These are phyloP conservation scores for Parelbella ahira DNA, from an alignment of 2,888 invertebrate genomes.

Conservation along the genomic window DNA sequence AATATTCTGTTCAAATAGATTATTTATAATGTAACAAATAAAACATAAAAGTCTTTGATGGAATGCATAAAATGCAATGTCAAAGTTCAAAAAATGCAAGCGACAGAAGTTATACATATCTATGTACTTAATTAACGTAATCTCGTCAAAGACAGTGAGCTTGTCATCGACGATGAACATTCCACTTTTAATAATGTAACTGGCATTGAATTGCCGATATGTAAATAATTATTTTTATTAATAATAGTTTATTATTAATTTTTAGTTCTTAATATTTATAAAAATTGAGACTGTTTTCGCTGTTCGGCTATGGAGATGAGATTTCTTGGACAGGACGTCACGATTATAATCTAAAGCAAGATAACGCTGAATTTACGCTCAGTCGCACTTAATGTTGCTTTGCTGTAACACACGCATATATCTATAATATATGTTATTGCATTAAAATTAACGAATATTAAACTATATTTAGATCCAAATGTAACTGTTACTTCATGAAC, in stretches of 20 bases:
- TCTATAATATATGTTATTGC: no score
- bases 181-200: slow-evolving; percentile 11
- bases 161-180: slow-evolving; percentile 7
- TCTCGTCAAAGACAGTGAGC: not conserved
- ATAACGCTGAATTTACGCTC: slow-evolving; percentile 10
- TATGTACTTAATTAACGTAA: slow-evolving; percentile 6
- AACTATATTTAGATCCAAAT: no score
- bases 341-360: not conserved
- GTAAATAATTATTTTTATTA: slow-evolving; percentile 25
- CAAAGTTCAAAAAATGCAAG: not conserved
- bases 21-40: no score
- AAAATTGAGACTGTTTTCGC: slow-evolving; percentile 22
- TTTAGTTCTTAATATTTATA: slow-evolving; percentile 25
- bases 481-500: no score
- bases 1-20: no score
- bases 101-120: not conserved
- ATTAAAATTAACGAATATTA: no score
- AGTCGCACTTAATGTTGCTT: no score
- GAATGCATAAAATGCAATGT: slow-evolving; percentile 9
- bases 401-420: no score
- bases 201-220: slow-evolving; percentile 9
- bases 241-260: slow-evolving; percentile 18
- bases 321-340: slow-evolving; percentile 2
- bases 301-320: slow-evolving; percentile 3
- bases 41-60: not conserved